Evolutionary conservation across 1,140 invertebrate genomes (phyloP), one percentile per base, ranked within the genome.

Genomic region (Drosophila subobscura): DNA sequence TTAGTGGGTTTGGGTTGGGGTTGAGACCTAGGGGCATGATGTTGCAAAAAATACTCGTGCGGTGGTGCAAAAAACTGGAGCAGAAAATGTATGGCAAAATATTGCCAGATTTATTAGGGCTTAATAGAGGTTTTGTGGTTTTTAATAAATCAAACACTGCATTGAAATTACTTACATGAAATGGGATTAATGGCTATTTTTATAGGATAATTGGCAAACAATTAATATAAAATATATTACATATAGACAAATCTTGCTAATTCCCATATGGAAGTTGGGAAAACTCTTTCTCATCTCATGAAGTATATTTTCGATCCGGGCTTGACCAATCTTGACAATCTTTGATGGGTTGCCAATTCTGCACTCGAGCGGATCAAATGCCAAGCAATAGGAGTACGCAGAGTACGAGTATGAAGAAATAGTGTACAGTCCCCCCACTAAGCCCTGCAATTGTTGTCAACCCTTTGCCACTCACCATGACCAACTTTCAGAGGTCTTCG

Each of bases 401-500:
- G n/a, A 44, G 20, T 12, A 23, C n/a, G 12, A 16, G 65, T 68
- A 51, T 68, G 50, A 10, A 27, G 59, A 47, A 73, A 74, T 74
- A 57, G 47, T 72, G 16, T 20, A 20, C 16, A 20, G 16, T 20
- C 16, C 44, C n/a, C 12, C 41, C 33, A 73, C n/a, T 42, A 50
- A 55, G 27, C 37, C 47, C 23, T 20, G 41, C 52, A 73, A 56
- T 73, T 55, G 46, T 73, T 72, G 45, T 50, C 70, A 73, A 41
- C 59, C 71, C 52, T 72, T 25, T 53, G 50, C 59, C 20, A 56
- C 46, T 73, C 59, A 57, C 71, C 72, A 65, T 75, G 71, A 75
- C 72, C 61, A 67, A 75, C 60, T 75, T 75, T 41, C 54, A 55
- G 22, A 52, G 52, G 50, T 73, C 51, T 68, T 40, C 49, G 49